Conservation (phyloP, 2,888 invertebrate genomes). For the Eremobia ochroleuca region DNA sequence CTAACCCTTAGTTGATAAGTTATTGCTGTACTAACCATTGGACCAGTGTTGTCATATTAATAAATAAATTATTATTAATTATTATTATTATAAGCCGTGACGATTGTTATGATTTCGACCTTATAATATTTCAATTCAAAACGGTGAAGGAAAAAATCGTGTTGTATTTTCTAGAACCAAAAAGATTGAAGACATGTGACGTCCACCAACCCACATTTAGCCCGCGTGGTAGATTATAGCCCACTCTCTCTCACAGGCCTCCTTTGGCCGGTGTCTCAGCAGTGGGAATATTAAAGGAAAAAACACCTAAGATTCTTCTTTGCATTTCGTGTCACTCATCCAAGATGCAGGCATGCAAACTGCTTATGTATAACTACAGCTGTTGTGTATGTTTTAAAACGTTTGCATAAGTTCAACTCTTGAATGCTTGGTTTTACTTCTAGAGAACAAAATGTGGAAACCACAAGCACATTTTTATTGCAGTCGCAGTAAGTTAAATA, state of each 20-base stretch:
- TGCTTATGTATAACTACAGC: neutral
- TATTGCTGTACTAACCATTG: too few relatives aligned
- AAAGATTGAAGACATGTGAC: neutral
- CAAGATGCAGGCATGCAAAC: neutral
- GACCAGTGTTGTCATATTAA: too few relatives aligned
- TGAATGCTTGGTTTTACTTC: constrained; percentile 13
- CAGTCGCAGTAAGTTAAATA: constrained; percentile 21
- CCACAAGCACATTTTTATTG: constrained; percentile 31
- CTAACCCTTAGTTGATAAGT: too few relatives aligned
- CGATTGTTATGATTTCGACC: neutral
- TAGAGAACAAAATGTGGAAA: constrained; percentile 25
- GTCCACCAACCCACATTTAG: neutral
- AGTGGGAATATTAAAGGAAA: neutral
- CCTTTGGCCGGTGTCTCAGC: neutral
- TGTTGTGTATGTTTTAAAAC: neutral
- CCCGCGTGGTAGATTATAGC: neutral
- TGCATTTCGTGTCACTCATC: neutral
- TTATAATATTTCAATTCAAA: neutral
- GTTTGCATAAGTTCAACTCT: neutral
- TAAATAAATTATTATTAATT: too few relatives aligned
- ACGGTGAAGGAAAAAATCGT: neutral
- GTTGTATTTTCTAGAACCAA: neutral
- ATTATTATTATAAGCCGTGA: too few relatives aligned
- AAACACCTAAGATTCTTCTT: neutral
- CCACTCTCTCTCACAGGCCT: neutral